These are phyloP conservation scores for Anarsia innoxiella DNA, from an alignment of 2,888 invertebrate genomes.

Conservation along the genomic window DNA sequence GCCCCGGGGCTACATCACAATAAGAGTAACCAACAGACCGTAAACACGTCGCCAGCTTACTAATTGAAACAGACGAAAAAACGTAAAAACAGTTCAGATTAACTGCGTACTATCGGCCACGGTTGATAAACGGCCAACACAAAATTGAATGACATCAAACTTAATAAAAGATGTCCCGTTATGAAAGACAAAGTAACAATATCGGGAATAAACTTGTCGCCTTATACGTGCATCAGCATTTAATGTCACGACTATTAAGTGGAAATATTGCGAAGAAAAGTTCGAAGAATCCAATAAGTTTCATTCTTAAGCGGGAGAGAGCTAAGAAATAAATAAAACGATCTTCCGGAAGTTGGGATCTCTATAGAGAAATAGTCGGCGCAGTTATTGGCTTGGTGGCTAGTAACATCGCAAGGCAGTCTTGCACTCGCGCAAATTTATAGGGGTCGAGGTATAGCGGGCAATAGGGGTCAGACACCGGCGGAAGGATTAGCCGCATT, in stretches of 20 bases:
- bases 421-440: slow-evolving; percentile 41
- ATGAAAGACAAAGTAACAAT: slow-evolving; percentile 5
- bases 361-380: slow-evolving; percentile 28
- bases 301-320: slow-evolving; percentile 21
- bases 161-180: slow-evolving; percentile 38
- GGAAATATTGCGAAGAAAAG: too few species aligned
- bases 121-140: slow-evolving; percentile 26
- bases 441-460: slow-evolving; percentile 24
- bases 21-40: slow-evolving; percentile 38
- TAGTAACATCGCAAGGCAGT: too few species aligned
- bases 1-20: slow-evolving; percentile 35
- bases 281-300: too few species aligned
- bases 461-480: too few species aligned
- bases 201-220: neutral
- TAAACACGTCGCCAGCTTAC: slow-evolving; percentile 39
- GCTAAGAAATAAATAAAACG: slow-evolving; percentile 16
- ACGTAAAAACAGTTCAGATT: slow-evolving; percentile 40
- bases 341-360: slow-evolving; percentile 25
- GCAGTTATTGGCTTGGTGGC: too few species aligned
- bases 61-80: slow-evolving; percentile 48
- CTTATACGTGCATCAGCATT: neutral
- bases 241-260: too few species aligned
- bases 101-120: slow-evolving; percentile 32
- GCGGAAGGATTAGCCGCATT: neutral
- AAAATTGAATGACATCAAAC: slow-evolving; percentile 28